These are phyloP conservation scores for Scaptomyza tumidula DNA, from an alignment of 2,888 invertebrate genomes.

Conservation along the genomic window DNA sequence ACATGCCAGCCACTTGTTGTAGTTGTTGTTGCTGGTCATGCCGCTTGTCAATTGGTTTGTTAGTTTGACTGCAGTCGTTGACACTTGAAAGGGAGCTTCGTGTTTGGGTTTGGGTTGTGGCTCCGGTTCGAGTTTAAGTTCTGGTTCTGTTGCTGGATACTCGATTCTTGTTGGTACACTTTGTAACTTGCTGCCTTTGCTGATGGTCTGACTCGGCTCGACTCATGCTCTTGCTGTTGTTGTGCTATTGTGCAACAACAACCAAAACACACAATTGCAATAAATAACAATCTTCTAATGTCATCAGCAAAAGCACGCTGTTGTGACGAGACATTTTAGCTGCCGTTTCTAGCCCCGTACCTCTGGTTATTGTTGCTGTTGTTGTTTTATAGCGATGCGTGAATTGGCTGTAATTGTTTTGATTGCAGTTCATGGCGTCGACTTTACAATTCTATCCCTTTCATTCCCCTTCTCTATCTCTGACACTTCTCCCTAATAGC, in stretches of 20 bases:
- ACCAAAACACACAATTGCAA: slow-evolving; percentile 64
- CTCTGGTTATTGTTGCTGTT: slow-evolving; percentile 24
- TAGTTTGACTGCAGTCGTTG: slow-evolving; percentile 70
- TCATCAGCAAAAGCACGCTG: slow-evolving; percentile 62
- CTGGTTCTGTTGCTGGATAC: slow-evolving; percentile 27
- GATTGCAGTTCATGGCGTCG: slow-evolving; percentile 77
- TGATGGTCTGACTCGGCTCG: slow-evolving; percentile 29
- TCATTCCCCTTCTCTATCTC: neutral
- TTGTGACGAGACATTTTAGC: slow-evolving; percentile 1
- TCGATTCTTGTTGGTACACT: slow-evolving; percentile 23
- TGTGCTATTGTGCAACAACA: slow-evolving; percentile 2
- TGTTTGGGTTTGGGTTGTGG: slow-evolving; percentile 8
- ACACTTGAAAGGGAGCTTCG: slow-evolving; percentile 65
- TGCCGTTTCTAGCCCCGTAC: neutral
- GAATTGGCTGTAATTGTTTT: slow-evolving; percentile 79
- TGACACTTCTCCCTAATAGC: neutral
- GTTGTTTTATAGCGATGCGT: slow-evolving; percentile 61
- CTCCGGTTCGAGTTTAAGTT: slow-evolving; percentile 25
- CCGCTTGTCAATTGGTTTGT: slow-evolving; percentile 73
- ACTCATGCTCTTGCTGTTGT: slow-evolving; percentile 35
- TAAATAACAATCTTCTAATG: slow-evolving; percentile 80
- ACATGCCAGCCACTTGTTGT: slow-evolving; percentile 50
- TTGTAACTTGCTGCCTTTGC: slow-evolving; percentile 47
- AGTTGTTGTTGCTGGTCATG: slow-evolving; percentile 39
- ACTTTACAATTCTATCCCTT: slow-evolving; percentile 38